Evolutionary conservation across 2,113 vertebrate species (phyloP).

Genomic region (Mus musculus): GRCm39 chr3:118883501-118884000

Average conservation of each 20-base stretch:
- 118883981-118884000: neutral
- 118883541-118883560: too few species aligned
- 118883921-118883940: neutral
- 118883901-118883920: neutral
- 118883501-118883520: neutral
- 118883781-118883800: neutral
- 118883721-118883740: neutral
- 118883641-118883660: neutral
- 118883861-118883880: neutral
- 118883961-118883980: neutral
- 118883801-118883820: neutral
- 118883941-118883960: neutral
- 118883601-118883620: neutral
- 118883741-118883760: neutral
- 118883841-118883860: neutral
- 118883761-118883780: neutral
- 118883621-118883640: neutral
- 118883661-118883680: neutral
- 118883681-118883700: neutral
- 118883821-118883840: neutral
- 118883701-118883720: neutral
- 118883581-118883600: neutral
- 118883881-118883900: neutral
- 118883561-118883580: neutral
- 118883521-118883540: too few species aligned